Evolutionary conservation across 2,888 invertebrate species (phyloP), one percentile per base, ranked within the genome.

Genomic region (Thymelicus lineola): DNA sequence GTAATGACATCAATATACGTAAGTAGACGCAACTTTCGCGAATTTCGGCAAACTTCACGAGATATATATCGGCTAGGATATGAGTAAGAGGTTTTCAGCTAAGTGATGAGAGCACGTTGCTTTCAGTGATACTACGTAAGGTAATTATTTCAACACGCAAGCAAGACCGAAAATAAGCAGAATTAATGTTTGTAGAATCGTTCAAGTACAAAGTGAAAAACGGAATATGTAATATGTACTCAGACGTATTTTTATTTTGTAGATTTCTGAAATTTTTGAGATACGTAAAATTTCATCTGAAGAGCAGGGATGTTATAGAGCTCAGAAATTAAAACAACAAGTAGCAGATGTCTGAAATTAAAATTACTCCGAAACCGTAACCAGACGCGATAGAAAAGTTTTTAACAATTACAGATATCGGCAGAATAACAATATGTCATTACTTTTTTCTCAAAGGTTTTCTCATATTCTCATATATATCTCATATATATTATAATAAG

Each of bases 1-100:
- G 69, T 70, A 70, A 70, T 70, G 69, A 69, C 58, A 64, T 69
- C 63, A 63, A 69, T 69, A 59, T 69, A 69, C 58, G 69, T 69
- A 69, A 69, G 69, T 63, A 69, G 63, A 69, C 63, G 67, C 55
- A 63, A 69, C 69, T 69, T 69, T 69, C 17, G 58, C 38, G 20
- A 50, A 69, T 69, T 59, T 69, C 50, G 58, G 42, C 46, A 55
- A 63, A 69, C 63, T 69, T 69, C 28, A 42, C 63, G 63, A 50
- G 63, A 63, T 62, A 38, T 63, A 64, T 69, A 63, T 69, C 42
- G 58, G 58, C 58, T 59, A 50, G 46, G 42, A 63, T 64, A 67
- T 66, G 64, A 71, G 60, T 59, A 63, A 70, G 63, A 66, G 62
- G 68, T 68, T 65, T 70, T 70, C 48, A 17, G 59, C 64, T 70